Evolutionary conservation across 2,888 invertebrate species (phyloP).

Genomic region (Glaucopsyche alexis): DNA sequence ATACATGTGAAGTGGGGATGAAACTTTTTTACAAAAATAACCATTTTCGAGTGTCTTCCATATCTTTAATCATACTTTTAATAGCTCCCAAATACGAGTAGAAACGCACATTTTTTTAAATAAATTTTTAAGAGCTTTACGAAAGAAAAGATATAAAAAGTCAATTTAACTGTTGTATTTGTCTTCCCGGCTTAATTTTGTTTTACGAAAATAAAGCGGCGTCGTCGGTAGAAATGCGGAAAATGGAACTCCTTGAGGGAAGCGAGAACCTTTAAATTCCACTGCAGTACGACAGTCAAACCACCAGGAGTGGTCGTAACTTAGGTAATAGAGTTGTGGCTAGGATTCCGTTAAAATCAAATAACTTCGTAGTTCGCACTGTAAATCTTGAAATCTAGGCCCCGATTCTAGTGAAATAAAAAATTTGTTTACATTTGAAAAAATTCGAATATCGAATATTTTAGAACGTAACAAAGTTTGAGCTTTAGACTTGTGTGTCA

Average conservation of each 20-base stretch:
- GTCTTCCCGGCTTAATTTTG: background rate
- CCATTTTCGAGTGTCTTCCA: too few relatives aligned
- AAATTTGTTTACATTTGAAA: too few relatives aligned
- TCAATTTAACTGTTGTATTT: background rate
- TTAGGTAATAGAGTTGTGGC: slow-evolving; percentile 6
- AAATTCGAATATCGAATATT: too few relatives aligned
- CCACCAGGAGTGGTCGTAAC: background rate
- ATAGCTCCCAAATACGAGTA: background rate
- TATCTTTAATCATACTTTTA: background rate
- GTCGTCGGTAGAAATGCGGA: background rate
- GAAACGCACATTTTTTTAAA: background rate
- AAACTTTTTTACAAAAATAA: too few relatives aligned
- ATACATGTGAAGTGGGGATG: too few relatives aligned
- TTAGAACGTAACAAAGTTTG: too few relatives aligned
- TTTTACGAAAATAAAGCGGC: background rate
- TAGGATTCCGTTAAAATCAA: slow-evolving; percentile 1
- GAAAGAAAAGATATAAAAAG: slow-evolving; percentile 3
- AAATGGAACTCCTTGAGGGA: background rate
- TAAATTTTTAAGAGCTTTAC: too few relatives aligned
- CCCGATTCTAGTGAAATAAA: background rate
- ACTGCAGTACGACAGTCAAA: background rate
- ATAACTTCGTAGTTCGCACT: background rate
- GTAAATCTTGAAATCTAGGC: background rate
- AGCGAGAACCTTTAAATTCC: background rate
- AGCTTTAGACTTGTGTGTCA: too few relatives aligned